A percentile compares a stretch with the other conserved stretches of the same genome.
Evolutionary conservation across 2,797 vertebrate species (phyloP).

Genomic region (Apodemus agrarius): DNA sequence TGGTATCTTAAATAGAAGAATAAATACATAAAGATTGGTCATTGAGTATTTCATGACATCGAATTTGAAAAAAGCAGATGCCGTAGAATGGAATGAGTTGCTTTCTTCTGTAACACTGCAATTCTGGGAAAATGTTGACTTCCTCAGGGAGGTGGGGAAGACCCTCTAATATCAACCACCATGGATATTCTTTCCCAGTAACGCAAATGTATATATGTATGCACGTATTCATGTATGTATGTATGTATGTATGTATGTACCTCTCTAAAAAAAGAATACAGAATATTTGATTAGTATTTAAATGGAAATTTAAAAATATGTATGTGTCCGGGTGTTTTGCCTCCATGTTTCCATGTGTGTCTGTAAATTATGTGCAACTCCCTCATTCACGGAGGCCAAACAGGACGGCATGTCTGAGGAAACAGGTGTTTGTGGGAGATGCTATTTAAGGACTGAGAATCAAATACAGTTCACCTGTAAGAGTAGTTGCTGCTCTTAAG

Average conservation of each 20-base stretch:
- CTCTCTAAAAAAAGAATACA: neutral
- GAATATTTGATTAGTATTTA: neutral
- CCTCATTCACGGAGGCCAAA: neutral
- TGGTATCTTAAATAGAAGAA: conserved; percentile 65
- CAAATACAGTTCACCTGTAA: neutral
- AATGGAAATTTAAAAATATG: neutral
- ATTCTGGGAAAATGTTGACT: conserved; percentile 59
- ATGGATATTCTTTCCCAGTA: neutral
- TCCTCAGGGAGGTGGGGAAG: conserved; percentile 48
- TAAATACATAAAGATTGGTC: conserved; percentile 78
- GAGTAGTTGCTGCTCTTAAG: neutral
- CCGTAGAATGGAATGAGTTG: conserved; percentile 42
- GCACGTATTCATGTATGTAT: neutral
- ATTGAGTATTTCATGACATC: conserved; percentile 62
- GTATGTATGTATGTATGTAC: neutral
- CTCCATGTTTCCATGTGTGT: neutral
- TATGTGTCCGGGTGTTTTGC: neutral
- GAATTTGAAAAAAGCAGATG: neutral
- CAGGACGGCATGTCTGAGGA: too few species aligned
- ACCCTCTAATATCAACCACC: conserved; percentile 26
- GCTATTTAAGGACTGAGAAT: neutral
- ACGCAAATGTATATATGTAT: neutral
- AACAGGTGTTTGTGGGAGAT: neutral
- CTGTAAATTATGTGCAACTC: neutral
- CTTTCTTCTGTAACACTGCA: conserved; percentile 68